Base-by-base conservation (phyloP, 2,888 invertebrate genomes). In the Leucoma salicis region DNA sequence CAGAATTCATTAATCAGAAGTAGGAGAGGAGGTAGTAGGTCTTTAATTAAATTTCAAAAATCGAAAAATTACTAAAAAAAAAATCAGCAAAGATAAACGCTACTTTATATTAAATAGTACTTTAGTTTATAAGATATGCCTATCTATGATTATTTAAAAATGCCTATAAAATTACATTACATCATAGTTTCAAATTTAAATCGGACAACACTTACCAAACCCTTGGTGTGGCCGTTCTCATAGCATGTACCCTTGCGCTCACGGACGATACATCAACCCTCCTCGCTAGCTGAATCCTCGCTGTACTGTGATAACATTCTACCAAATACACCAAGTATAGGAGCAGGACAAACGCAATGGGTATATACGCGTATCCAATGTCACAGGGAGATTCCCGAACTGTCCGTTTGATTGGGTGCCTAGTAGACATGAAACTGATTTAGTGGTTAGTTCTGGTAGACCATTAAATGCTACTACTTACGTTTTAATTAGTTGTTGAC, bases 251-350 rank as follows among this genome's bases (percentile, higher is more conserved):
- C 66, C 92, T 91, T 18, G 93, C 91, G 51, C 92, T 91, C 25
- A 94, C 94, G 6, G 93, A 91, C 8, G 91, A 91, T 7, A 93
- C 92, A 54, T 93, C 93, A 40, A 93, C 93, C 5, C 91, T 74
- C 59, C 92, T 86, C 2, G 91, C 88, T 36, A 94, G 87, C 74
- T 94, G 93, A 46, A 94, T 92, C 61, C 95, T 88, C 14, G 94
- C 94, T 7, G 94, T 93, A 61, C 94, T 94, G 75, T 95, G 94
- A 91, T 95, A 96, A 74, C 96, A 96, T 76, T 96, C 96, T 66
- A 95, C 94, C 59, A 96, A 84, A 78, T 96, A 96, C 31, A 95
- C 93, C 57, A 95, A 81, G 81, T 96, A 96, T 24, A 96, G 88
- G 74, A 95, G 92, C 35, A 94, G 91, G 62, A 95, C 93, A 75